phyloP scores from a whole-genome alignment of 2,888 invertebrate species.

The Drosophila prostipennis region DNA sequence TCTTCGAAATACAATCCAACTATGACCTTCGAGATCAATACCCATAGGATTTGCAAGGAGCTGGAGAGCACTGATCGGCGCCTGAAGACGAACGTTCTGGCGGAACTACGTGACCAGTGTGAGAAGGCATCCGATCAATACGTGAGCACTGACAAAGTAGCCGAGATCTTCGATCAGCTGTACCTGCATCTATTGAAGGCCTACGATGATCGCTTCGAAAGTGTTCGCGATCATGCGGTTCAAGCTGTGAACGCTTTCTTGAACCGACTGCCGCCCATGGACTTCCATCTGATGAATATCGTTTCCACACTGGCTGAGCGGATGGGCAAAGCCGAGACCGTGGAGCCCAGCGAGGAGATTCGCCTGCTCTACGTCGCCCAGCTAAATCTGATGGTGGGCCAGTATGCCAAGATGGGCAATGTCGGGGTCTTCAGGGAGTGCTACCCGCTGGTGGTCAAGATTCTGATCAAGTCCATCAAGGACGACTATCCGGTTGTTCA shows the following conservation, averaged over 20 bases:
- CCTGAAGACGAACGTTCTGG: constrained; percentile 54
- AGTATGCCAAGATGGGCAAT: constrained; percentile 87
- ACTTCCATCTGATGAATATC: constrained; percentile 90
- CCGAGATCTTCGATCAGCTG: constrained; percentile 74
- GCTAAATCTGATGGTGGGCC: constrained; percentile 87
- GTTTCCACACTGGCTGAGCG: constrained; percentile 91
- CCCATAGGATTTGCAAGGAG: constrained; percentile 59
- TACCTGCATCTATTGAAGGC: constrained; percentile 83
- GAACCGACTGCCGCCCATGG: constrained; percentile 86
- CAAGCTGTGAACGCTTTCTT: constrained; percentile 74
- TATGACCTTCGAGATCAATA: constrained; percentile 53
- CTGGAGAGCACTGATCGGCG: constrained; percentile 62
- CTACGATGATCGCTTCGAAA: constrained; percentile 82
- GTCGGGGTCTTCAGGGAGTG: constrained; percentile 70
- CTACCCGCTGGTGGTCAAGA: constrained; percentile 87
- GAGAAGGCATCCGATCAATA: constrained; percentile 1
- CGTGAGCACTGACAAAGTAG: constrained; percentile 38
- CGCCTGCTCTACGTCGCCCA: constrained; percentile 89
- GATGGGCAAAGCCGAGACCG: constrained; percentile 90
- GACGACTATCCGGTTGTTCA: constrained; percentile 94
- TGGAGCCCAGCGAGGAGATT: constrained; percentile 91
- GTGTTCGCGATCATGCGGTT: constrained; percentile 78
- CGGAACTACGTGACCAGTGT: constrained; percentile 48
- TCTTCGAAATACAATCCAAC: neutral
- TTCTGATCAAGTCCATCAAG: constrained; percentile 89